phyloP scores from a whole-genome alignment of 2,797 vertebrate species.

The Eulemur coronatus region DNA sequence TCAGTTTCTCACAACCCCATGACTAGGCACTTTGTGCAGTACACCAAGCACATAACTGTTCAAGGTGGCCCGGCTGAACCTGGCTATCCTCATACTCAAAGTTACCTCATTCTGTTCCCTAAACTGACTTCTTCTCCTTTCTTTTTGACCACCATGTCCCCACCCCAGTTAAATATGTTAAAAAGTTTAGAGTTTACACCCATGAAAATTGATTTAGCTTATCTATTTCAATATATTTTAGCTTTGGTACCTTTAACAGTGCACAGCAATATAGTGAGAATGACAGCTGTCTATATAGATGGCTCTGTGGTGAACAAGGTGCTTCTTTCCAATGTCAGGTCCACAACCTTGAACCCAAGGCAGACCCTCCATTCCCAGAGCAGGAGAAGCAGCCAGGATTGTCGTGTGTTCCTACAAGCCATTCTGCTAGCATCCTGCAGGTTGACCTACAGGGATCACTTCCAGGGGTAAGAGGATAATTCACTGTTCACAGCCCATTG shows the following conservation, averaged over 20 bases:
- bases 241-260: neutral
- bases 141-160: neutral
- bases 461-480: neutral
- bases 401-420: neutral
- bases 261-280: neutral
- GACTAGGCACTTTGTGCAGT: neutral
- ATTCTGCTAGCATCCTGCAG: neutral
- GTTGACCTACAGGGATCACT: neutral
- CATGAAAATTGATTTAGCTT: neutral
- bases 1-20: too few species aligned
- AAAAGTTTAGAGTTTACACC: neutral
- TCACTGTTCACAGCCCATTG: constrained; percentile 18
- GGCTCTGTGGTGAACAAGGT: neutral
- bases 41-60: neutral
- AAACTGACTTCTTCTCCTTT: neutral
- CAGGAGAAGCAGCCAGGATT: neutral
- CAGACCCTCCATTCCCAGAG: neutral
- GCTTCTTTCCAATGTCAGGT: neutral
- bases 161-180: neutral
- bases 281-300: neutral
- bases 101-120: neutral
- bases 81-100: neutral
- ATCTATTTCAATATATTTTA: neutral
- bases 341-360: neutral
- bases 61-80: neutral